Base-by-base conservation (phyloP, 2,113 vertebrate genomes). In the Peromyscus polionotus region DNA sequence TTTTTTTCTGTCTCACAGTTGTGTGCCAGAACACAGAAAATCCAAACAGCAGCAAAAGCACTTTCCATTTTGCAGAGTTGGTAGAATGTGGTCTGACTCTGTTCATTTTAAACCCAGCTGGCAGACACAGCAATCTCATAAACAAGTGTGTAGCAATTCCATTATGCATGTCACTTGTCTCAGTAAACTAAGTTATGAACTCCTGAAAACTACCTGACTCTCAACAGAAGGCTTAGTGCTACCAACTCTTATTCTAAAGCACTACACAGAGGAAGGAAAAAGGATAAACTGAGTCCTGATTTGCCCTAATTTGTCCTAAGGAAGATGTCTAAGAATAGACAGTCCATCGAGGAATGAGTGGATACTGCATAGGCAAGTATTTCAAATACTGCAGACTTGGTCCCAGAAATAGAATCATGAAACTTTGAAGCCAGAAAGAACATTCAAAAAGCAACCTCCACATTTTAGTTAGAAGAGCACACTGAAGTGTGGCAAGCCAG, bases 21-120 rank as follows among this genome's bases (percentile, higher is more conserved):
- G 14, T 33, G n/a, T 28, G 77, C 17, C 73, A 89, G 59, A 83
- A 96, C 51, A 72, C 2, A 76, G 54, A 90, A 95, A 92, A 89
- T 10, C 86, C 70, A 48, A 76, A 76, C 72, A 84, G 61, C 81
- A 94, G 59, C 76, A 72, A 67, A 96, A 93, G 24, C 39, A 83
- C 67, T 90, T 95, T 94, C 36, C 76, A n/a, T 94, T 94, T 90
- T 92, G 80, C 57, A 81, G 61, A 94, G 28, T 70, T 94, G 91
- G 65, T 90, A n/a, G 90, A 96, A 86, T 45, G 45, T 5, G 54
- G 48, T 67, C 45, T 77, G 54, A 24, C 26, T 92, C 70, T 76
- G 68, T 70, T 89, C 31, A 17, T 93, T 95, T 65, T 54, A 24
- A 83, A 91, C 39, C 5, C 26, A 83, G 39, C 45, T 95, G 83